These are phyloP conservation scores for Epizoanthus rinbou DNA, from an alignment of 92 coral and sea anemone species.

Conservation along the genomic window DNA sequence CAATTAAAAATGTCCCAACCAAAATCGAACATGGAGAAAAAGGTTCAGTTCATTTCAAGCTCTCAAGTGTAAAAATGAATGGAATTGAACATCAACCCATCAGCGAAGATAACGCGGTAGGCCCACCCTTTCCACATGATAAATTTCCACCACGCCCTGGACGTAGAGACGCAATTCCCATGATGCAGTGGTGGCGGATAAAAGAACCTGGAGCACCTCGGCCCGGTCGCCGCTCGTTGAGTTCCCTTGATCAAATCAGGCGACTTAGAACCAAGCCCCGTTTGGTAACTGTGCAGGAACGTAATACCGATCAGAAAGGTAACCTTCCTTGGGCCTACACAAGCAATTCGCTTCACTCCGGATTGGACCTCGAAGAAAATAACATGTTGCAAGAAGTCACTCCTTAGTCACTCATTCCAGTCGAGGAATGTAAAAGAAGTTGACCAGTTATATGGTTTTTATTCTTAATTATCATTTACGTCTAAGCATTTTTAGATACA, in stretches of 20 bases:
- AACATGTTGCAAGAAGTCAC: neutral
- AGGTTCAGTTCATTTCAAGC: neutral
- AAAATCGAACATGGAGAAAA: constrained; percentile 11
- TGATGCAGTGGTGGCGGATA: neutral
- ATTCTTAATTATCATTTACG: neutral
- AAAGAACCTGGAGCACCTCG: constrained; percentile 11
- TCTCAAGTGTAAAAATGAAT: constrained; percentile 23
- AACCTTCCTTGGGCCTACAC: too few species aligned
- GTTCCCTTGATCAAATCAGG: too few species aligned
- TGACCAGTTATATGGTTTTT: neutral
- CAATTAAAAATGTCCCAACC: neutral
- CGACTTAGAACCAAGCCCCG: too few species aligned
- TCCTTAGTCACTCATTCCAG: neutral
- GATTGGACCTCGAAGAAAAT: neutral
- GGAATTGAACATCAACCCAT: neutral
- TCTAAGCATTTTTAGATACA: too few species aligned
- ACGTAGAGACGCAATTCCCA: neutral
- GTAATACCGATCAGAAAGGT: too few species aligned
- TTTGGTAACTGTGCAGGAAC: too few species aligned
- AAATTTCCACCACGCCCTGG: constrained; percentile 4
- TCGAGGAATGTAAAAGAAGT: neutral
- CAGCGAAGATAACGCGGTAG: neutral
- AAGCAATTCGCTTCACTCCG: too few species aligned
- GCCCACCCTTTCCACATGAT: neutral
- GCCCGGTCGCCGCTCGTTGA: constrained; percentile 18